These are phyloP conservation scores for Psittacula echo DNA, from an alignment of 2,797 vertebrate genomes.

Conservation along the genomic window DNA sequence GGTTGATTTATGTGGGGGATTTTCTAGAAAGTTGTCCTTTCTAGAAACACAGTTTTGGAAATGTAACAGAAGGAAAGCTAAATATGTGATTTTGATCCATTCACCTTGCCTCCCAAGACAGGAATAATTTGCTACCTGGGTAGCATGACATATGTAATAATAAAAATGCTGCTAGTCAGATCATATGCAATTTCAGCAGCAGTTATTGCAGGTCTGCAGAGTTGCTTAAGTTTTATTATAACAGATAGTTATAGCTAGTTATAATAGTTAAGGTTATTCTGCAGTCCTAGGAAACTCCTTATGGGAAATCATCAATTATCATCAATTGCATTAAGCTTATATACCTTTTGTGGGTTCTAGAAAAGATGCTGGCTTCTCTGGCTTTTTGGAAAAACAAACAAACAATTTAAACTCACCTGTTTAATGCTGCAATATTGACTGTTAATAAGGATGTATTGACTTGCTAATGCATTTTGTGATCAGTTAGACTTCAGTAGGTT, in stretches of 20 bases:
- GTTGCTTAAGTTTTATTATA: not conserved
- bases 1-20: not conserved
- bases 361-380: not conserved
- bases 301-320: not conserved
- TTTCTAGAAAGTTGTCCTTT: not conserved
- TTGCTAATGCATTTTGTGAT: not conserved
- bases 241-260: not conserved
- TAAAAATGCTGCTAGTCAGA: not conserved
- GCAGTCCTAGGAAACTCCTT: not conserved
- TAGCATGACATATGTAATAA: not conserved
- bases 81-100: not conserved
- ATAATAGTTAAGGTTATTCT: not conserved
- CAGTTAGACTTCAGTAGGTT: not conserved
- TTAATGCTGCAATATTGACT: not conserved
- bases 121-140: not conserved
- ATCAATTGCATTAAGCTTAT: not conserved
- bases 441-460: not conserved
- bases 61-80: not conserved
- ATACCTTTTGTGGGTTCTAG: not conserved
- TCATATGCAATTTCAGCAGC: not conserved
- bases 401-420: not conserved
- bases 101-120: fast-evolving
- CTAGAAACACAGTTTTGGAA: not conserved
- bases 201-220: not conserved
- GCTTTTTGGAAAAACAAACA: not conserved